These are phyloP conservation scores for Gastrophysa polygoni DNA, from an alignment of 2,888 invertebrate species.

Conservation along the genomic window DNA sequence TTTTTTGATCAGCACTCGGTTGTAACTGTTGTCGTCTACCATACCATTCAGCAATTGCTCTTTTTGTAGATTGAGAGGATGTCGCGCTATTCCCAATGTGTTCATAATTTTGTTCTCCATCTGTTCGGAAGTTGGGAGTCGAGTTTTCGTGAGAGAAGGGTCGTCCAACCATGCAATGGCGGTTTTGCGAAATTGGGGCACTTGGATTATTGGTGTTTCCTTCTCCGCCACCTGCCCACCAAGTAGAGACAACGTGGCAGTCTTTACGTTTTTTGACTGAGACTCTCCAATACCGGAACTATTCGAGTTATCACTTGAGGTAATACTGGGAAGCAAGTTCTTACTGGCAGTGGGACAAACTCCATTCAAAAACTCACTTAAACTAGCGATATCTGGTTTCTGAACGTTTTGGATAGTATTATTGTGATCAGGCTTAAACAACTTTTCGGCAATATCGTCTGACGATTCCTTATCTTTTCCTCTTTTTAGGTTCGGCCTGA, in stretches of 20 bases:
- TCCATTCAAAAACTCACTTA: slow-evolving; percentile 26
- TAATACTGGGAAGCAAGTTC: slow-evolving; percentile 13
- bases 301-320: slow-evolving; percentile 6
- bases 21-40: slow-evolving; percentile 38
- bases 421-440: slow-evolving; percentile 27
- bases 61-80: slow-evolving; percentile 30
- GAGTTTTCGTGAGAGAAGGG: slow-evolving; percentile 19
- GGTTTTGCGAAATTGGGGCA: slow-evolving; percentile 29
- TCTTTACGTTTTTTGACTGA: slow-evolving; percentile 49
- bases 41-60: slow-evolving; percentile 38
- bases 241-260: slow-evolving; percentile 50
- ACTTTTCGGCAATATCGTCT: slow-evolving; percentile 25
- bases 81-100: slow-evolving; percentile 25
- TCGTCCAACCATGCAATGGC: slow-evolving; percentile 18
- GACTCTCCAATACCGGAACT: slow-evolving; percentile 20
- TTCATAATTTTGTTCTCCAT: slow-evolving; percentile 4
- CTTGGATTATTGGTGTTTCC: slow-evolving; percentile 41
- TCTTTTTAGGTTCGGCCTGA: slow-evolving; percentile 57
- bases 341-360: slow-evolving; percentile 17
- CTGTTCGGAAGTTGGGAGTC: slow-evolving; percentile 8
- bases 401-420: neutral
- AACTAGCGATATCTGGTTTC: slow-evolving; percentile 8
- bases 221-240: slow-evolving; percentile 48
- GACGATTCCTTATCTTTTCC: slow-evolving; percentile 30
- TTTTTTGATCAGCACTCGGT: slow-evolving; percentile 19